Evolutionary conservation across 2,888 invertebrate species (phyloP).

Genomic region (Drosophila flavopinicola): DNA sequence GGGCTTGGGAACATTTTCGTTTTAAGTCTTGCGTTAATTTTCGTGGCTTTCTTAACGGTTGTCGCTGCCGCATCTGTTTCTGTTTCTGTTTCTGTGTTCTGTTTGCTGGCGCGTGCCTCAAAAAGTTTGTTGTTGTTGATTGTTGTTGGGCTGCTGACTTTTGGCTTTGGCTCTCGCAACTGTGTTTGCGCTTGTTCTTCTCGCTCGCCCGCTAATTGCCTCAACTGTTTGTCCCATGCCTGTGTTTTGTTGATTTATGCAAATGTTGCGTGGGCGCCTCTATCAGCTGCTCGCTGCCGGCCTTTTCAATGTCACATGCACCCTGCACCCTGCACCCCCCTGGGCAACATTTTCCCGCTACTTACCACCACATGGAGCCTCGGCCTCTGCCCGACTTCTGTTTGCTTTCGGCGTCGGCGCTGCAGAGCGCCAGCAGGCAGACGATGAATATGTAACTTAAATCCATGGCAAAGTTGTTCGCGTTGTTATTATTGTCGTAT

Average conservation of each 20-base stretch:
- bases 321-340: constrained; percentile 2
- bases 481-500: constrained; percentile 13
- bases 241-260: constrained; percentile 59
- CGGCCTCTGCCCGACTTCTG: constrained; percentile 90
- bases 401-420: constrained; percentile 81
- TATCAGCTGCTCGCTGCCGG: constrained; percentile 26
- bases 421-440: constrained; percentile 80
- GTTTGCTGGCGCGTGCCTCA: constrained; percentile 43
- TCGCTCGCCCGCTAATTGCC: constrained; percentile 65
- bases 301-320: constrained; percentile 54
- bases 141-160: constrained; percentile 23
- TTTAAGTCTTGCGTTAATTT: constrained; percentile 51
- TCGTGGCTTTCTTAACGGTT: constrained; percentile 53
- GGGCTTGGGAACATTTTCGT: constrained; percentile 48
- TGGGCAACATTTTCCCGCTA: constrained; percentile 64
- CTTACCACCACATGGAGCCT: constrained; percentile 97
- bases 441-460: constrained; percentile 79
- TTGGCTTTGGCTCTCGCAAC: constrained; percentile 20
- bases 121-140: constrained; percentile 34
- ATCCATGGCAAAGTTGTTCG: constrained; percentile 75
- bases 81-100: constrained; percentile 3
- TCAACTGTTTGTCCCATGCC: constrained; percentile 38
- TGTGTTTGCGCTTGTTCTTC: constrained; percentile 62
- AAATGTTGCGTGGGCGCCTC: constrained; percentile 60
- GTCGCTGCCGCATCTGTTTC: constrained; percentile 1